Conservation (phyloP, 2,888 invertebrate species). For the Macroteleia sp. region DNA sequence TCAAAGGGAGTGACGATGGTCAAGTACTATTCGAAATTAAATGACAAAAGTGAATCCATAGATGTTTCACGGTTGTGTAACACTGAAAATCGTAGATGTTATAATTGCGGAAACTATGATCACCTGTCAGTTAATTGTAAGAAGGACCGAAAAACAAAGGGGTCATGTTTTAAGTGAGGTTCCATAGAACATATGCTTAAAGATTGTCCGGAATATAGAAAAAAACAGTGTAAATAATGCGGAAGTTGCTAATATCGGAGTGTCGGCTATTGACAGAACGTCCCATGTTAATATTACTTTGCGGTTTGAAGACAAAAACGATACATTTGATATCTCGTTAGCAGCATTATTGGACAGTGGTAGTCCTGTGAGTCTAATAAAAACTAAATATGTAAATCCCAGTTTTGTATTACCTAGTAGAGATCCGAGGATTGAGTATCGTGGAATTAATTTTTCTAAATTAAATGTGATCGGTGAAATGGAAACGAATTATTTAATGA, state of each 20-base stretch:
- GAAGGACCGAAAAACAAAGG: conserved; percentile 4
- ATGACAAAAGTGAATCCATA: conserved; percentile 4
- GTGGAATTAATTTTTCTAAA: too few relatives aligned
- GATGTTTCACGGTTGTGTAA: background rate
- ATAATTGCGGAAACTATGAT: conserved; percentile 14
- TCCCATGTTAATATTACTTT: background rate
- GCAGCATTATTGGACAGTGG: conserved; percentile 16
- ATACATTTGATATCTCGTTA: background rate
- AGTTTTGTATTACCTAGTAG: background rate
- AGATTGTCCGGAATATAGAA: conserved; percentile 4
- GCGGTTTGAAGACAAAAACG: background rate
- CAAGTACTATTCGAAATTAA: background rate
- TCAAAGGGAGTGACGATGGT: background rate
- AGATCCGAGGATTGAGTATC: too few relatives aligned
- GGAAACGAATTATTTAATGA: too few relatives aligned
- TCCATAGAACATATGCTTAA: background rate
- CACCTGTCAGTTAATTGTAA: background rate
- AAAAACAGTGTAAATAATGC: conserved; percentile 64
- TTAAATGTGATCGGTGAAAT: too few relatives aligned
- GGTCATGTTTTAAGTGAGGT: conserved; percentile 8
- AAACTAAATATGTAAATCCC: background rate
- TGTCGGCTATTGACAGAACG: conserved; percentile 10
- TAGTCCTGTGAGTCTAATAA: conserved; percentile 9
- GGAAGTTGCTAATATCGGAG: conserved; percentile 55
- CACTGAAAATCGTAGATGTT: conserved; percentile 5